Base-by-base conservation (phyloP, 2,888 invertebrate genomes). In the Phorcus lineatus region DNA sequence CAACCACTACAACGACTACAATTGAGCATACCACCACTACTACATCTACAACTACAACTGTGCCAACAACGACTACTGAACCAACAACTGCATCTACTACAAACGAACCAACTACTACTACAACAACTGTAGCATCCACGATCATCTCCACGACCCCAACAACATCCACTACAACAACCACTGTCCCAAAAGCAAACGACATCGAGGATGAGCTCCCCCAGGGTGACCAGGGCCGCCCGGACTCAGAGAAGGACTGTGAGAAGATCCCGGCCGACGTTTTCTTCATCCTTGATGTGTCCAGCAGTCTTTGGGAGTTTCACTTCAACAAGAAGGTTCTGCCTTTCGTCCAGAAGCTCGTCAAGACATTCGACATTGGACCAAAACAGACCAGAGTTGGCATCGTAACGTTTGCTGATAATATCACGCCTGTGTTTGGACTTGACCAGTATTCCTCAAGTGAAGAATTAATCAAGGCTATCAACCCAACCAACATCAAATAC, bases 271-370 rank as follows among this genome's bases (percentile, higher is more conserved):
- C 80, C 0, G 84, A 84, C n/a, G 78, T 84, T 11, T 79, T 81
- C 55, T 85, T 87, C 57, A 53, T 85, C 4, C 74, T 87, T 70
- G 87, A 86, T 70, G 79, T 82, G n/a, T 86, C 86, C 22, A 84
- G 78, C 77, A 84, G 85, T 47, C 82, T 85, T 11, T 84, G 81
- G 80, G 31, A 40, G 47, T 79, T 78, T 4, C 67, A 85, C 74
- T 90, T 89, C 80, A 79, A 86, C 4, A 19, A 13, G 28, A 76
- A 55, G 36, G 31, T 76, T 13, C 54, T 76, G 11, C 76, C 76
- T 2, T 83, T 83, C 55, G 81, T 83, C 66, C 53, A 55, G 11
- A 66, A 81, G 22, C 66, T 81, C 24, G 77, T 81, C 28, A 79
- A 55, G 28, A 52, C 66, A 28, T 79, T 81, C 31, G 78, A 81